phyloP scores from a whole-genome alignment of 2,113 vertebrate genomes.

The Pluvialis apricaria region DNA sequence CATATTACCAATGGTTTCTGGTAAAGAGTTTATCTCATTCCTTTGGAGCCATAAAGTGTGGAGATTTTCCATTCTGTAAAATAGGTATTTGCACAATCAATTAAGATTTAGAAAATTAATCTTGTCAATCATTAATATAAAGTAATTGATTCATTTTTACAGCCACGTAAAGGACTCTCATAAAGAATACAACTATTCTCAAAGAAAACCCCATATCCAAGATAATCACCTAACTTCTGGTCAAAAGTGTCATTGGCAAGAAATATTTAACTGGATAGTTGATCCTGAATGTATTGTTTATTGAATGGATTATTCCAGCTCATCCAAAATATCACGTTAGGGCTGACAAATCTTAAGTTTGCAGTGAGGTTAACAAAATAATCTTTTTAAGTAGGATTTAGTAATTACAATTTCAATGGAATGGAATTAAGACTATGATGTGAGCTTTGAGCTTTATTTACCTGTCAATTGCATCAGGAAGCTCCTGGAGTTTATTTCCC shows the following conservation, averaged over 20 bases:
- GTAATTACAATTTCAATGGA: not conserved
- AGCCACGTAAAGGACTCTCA: not conserved
- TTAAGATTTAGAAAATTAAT: not conserved
- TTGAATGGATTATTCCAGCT: not conserved
- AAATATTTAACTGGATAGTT: not conserved
- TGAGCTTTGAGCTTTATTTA: constrained; percentile 46
- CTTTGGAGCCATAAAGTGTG: constrained; percentile 95
- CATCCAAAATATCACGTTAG: not conserved
- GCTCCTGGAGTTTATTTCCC: constrained; percentile 81
- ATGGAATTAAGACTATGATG: not conserved
- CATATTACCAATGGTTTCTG: constrained; percentile 85
- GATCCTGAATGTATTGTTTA: not conserved
- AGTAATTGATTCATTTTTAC: not conserved
- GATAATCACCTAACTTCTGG: not conserved
- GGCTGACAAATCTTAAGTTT: not conserved
- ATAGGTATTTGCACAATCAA: not conserved
- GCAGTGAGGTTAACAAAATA: not conserved
- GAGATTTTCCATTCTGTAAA: constrained; percentile 86
- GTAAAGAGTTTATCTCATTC: constrained; percentile 84
- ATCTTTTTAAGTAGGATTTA: not conserved
- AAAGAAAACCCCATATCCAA: not conserved
- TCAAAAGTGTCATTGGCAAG: not conserved
- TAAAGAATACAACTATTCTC: not conserved
- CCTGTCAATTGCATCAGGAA: constrained; percentile 89
- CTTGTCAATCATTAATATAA: not conserved